A percentile compares a stretch with the other conserved stretches of the same genome.
phyloP scores from a whole-genome alignment of 2,113 vertebrate species.

The Microtus montanus region DNA sequence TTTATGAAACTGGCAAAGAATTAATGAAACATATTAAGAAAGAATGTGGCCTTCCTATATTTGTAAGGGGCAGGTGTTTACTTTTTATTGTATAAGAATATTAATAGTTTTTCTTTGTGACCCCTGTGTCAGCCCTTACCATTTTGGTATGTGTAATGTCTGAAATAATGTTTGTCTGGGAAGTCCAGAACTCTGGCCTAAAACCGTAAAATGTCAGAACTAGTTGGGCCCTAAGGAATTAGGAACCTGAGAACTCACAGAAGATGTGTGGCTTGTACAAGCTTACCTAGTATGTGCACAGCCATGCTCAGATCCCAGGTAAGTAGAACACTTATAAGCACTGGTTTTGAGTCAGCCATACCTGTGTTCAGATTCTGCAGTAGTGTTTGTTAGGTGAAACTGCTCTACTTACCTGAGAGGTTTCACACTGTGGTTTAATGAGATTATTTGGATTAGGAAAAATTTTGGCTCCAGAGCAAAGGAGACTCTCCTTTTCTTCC shows the following conservation, averaged over 20 bases:
- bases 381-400: background rate
- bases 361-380: background rate
- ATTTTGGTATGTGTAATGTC: background rate
- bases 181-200: background rate
- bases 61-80: background rate
- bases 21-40: background rate
- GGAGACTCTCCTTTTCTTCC: background rate
- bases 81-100: background rate
- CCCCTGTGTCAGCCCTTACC: background rate
- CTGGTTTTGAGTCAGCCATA: background rate
- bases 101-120: background rate
- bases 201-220: background rate
- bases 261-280: background rate
- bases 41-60: background rate
- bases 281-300: background rate
- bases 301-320: background rate
- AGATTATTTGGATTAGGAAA: slow-evolving; percentile 1
- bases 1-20: background rate
- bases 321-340: background rate
- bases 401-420: background rate
- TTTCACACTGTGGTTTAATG: background rate
- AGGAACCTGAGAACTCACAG: background rate
- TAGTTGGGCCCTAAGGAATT: background rate
- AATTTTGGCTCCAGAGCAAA: background rate
- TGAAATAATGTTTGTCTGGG: background rate